A percentile compares a stretch with the other conserved stretches of the same genome.
These are phyloP conservation scores for Hirudinaria manillensis DNA, from an alignment of 2,888 invertebrate genomes.

Conservation along the genomic window DNA sequence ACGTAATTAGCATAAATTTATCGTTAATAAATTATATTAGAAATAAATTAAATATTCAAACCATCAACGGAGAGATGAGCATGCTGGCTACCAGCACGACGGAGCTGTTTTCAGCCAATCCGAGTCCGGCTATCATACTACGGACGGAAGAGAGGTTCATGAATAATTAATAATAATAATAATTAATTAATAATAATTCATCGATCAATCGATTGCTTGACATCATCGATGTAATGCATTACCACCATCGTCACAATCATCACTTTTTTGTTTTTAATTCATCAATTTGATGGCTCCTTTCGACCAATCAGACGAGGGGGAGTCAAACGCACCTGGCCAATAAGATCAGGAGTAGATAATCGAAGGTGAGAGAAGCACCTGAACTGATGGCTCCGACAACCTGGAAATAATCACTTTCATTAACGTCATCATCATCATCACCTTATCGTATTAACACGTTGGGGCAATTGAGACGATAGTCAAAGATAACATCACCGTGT, in stretches of 20 bases:
- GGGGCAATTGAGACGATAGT: not conserved
- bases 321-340: slow-evolving; percentile 63
- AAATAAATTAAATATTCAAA: slow-evolving; percentile 43
- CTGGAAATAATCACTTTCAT: slow-evolving; percentile 40
- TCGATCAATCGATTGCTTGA: not conserved
- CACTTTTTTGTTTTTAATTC: no score
- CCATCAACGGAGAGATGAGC: slow-evolving; percentile 75
- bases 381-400: slow-evolving; percentile 66
- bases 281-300: not conserved
- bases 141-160: slow-evolving; percentile 37
- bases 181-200: not conserved
- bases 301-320: not conserved
- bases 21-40: slow-evolving; percentile 16
- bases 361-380: slow-evolving; percentile 70
- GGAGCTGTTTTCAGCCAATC: slow-evolving; percentile 69
- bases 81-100: slow-evolving; percentile 72
- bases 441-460: not conserved
- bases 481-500: no score
- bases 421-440: not conserved
- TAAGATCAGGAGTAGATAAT: slow-evolving; percentile 67
- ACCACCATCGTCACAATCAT: not conserved
- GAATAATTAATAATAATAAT: not conserved
- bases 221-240: not conserved
- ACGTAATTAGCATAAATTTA: not conserved
- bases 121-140: slow-evolving; percentile 70